Evolutionary conservation across 2,113 vertebrate genomes (phyloP).

Genomic region (Forbesichthys papilliferus): DNA sequence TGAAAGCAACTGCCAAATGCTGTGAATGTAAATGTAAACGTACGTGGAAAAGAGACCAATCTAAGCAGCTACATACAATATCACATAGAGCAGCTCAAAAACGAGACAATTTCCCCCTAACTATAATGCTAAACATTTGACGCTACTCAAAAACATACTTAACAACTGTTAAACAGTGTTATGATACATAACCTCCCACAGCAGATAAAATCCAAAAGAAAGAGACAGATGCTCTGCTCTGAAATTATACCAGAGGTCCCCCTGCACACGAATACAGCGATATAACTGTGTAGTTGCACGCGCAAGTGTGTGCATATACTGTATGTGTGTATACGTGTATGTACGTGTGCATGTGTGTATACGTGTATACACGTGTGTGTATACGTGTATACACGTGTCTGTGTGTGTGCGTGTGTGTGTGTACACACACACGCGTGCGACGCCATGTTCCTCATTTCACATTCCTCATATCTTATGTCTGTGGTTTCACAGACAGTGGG

Average conservation of each 20-base stretch:
- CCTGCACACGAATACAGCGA: conserved; percentile 31
- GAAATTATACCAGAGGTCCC: conserved; percentile 37
- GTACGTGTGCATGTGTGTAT: conserved; percentile 1
- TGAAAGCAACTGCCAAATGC: too few relatives aligned
- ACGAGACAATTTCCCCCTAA: neutral
- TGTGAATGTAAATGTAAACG: too few relatives aligned
- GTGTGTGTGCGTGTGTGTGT: conserved; percentile 29
- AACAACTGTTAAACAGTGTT: neutral
- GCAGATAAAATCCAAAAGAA: conserved; percentile 28
- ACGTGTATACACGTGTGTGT: conserved; percentile 2
- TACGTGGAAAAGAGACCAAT: too few relatives aligned
- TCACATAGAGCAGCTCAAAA: too few relatives aligned
- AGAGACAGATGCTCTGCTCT: conserved; percentile 49
- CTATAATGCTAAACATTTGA: neutral
- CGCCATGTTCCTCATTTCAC: conserved; percentile 59
- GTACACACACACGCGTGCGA: too few relatives aligned
- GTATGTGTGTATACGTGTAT: conserved; percentile 9
- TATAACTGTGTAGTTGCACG: neutral
- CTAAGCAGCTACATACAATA: too few relatives aligned
- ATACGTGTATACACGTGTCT: conserved; percentile 26
- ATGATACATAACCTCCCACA: conserved; percentile 8
- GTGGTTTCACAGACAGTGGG: conserved; percentile 64
- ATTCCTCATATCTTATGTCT: conserved; percentile 68
- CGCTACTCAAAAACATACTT: neutral
- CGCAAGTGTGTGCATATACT: neutral